Percentiles rank a stretch among this genome's conserved stretches.
Conservation (phyloP, 2,888 invertebrate species). For the Hemaris fuciformis region DNA sequence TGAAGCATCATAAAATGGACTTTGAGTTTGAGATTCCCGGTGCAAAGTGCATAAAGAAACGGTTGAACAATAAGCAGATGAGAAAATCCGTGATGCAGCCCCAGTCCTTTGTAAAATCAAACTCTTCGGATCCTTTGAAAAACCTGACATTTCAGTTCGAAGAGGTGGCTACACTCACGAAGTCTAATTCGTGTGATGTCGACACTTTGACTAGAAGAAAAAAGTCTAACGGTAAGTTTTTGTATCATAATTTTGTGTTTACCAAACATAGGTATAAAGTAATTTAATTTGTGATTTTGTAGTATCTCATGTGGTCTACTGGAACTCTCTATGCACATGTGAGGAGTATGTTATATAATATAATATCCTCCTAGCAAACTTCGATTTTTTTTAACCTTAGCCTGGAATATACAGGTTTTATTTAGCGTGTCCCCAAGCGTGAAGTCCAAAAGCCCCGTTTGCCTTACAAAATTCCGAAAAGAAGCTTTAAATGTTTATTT, state of each 20-base stretch:
- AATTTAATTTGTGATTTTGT: too few species aligned
- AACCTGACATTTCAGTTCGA: constrained; percentile 85
- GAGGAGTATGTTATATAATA: too few species aligned
- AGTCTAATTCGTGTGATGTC: constrained; percentile 84
- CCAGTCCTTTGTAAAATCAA: constrained; percentile 83
- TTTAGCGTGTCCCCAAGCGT: too few species aligned
- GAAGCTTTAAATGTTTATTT: too few species aligned
- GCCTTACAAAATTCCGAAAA: too few species aligned
- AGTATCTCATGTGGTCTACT: too few species aligned
- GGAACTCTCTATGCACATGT: too few species aligned
- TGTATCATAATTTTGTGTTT: not conserved
- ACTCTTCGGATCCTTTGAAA: constrained; percentile 83
- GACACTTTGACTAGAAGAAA: constrained; percentile 82
- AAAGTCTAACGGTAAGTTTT: constrained; percentile 61
- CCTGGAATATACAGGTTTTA: too few species aligned
- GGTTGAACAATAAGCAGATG: constrained; percentile 69
- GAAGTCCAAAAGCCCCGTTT: too few species aligned
- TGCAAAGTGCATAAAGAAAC: constrained; percentile 71
- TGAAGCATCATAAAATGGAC: constrained; percentile 83
- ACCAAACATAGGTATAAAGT: too few species aligned
- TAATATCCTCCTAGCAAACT: too few species aligned
- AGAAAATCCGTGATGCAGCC: constrained; percentile 66
- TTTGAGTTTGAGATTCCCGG: constrained; percentile 83
- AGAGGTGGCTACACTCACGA: constrained; percentile 80
- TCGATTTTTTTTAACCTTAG: too few species aligned